These are phyloP conservation scores for Archips crataeganus DNA, from an alignment of 2,888 invertebrate genomes.

Conservation along the genomic window DNA sequence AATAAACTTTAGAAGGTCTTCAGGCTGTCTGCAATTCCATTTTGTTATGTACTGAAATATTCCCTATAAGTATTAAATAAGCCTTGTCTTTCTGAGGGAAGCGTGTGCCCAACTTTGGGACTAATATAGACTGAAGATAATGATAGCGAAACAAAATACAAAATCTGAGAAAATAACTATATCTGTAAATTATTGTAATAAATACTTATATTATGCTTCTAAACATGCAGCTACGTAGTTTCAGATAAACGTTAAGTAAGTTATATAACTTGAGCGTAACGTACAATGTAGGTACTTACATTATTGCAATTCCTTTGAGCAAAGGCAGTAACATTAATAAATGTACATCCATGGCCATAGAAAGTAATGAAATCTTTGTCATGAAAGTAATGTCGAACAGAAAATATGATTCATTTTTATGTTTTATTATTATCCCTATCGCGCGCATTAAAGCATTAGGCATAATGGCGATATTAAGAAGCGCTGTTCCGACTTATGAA, in stretches of 20 bases:
- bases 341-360: not conserved
- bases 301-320: conserved; percentile 5
- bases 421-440: conserved; percentile 7
- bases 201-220: too few relatives aligned
- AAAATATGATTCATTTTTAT: not conserved
- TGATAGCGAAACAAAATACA: too few relatives aligned
- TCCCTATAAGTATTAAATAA: not conserved
- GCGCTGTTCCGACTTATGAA: not conserved
- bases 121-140: too few relatives aligned
- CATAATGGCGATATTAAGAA: conserved; percentile 4
- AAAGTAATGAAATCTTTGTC: not conserved
- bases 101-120: too few relatives aligned
- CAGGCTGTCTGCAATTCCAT: not conserved
- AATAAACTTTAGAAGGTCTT: conserved; percentile 1
- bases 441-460: conserved; percentile 4
- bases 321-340: not conserved
- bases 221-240: too few relatives aligned
- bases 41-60: not conserved
- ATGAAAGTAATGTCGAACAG: conserved; percentile 3
- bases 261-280: too few relatives aligned
- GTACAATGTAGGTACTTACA: not conserved
- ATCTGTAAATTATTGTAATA: too few relatives aligned
- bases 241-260: too few relatives aligned
- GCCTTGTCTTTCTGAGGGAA: too few relatives aligned
- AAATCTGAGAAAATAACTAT: too few relatives aligned